Evolutionary conservation across 2,888 invertebrate genomes (phyloP).

Genomic region (Drosophila paranaensis): DNA sequence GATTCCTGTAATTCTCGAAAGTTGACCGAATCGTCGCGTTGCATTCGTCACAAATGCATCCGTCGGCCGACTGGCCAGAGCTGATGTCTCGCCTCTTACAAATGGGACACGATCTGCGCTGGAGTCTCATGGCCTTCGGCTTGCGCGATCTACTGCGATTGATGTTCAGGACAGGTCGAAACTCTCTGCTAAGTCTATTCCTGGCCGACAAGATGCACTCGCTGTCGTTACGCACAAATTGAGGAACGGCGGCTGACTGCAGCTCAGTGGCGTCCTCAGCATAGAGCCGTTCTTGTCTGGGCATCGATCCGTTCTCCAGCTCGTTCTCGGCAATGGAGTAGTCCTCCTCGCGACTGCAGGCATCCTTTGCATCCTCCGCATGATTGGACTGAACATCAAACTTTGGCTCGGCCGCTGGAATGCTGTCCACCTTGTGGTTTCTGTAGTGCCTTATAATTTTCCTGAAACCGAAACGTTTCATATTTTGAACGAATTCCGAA

Average conservation of each 20-base stretch:
- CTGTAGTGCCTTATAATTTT: slow-evolving; percentile 59
- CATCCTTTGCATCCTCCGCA: not conserved
- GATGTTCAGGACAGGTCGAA: not conserved
- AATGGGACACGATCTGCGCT: slow-evolving; percentile 31
- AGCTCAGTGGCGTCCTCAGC: fast-evolving
- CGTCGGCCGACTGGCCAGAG: not conserved
- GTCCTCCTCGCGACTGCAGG: not conserved
- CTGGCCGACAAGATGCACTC: not conserved
- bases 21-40: slow-evolving; percentile 21
- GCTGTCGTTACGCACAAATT: slow-evolving; percentile 1
- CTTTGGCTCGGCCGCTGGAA: not conserved
- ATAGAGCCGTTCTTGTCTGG: not conserved
- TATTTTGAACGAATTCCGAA: slow-evolving; percentile 18
- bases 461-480: slow-evolving; percentile 46
- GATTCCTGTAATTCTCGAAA: slow-evolving; percentile 14
- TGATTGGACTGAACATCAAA: not conserved
- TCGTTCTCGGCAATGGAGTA: not conserved
- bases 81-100: slow-evolving; percentile 24
- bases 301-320: not conserved
- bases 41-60: slow-evolving; percentile 44
- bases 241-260: slow-evolving; percentile 1
- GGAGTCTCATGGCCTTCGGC: slow-evolving; percentile 20
- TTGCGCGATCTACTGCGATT: not conserved
- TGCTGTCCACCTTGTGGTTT: slow-evolving; percentile 18
- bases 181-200: not conserved